Conservation (phyloP, 2,797 vertebrate genomes). For the Aeoliscus strigatus region DNA sequence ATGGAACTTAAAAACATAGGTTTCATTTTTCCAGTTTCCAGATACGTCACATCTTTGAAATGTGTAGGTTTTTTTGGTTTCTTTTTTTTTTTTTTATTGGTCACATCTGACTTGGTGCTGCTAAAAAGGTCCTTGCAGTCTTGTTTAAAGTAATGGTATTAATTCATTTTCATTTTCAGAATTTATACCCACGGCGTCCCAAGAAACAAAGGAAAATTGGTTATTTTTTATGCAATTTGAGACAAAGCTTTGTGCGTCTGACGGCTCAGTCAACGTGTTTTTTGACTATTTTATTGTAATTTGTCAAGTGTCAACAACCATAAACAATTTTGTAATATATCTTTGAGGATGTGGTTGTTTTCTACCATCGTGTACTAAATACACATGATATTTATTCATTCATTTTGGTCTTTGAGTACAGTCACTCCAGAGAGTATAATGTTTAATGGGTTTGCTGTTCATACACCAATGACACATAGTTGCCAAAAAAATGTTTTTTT, state of each 20-base stretch:
- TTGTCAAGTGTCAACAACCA: too few relatives aligned
- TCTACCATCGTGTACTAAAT: too few relatives aligned
- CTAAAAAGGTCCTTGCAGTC: slow-evolving; percentile 33
- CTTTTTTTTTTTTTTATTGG: slow-evolving; percentile 21
- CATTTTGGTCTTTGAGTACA: too few relatives aligned
- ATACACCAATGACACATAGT: background rate
- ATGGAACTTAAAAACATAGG: slow-evolving; percentile 6
- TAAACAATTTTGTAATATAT: too few relatives aligned
- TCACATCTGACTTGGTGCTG: slow-evolving; percentile 43
- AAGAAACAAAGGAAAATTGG: too few relatives aligned
- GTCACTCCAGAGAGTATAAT: too few relatives aligned
- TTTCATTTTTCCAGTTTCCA: slow-evolving; percentile 4
- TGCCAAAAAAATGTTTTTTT: background rate
- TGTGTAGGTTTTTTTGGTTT: slow-evolving; percentile 29
- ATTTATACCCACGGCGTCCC: background rate
- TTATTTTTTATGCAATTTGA: slow-evolving; percentile 6
- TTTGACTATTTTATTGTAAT: slow-evolving; percentile 3
- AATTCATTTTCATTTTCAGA: slow-evolving; percentile 16
- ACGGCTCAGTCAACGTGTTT: slow-evolving; percentile 20
- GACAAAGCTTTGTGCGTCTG: slow-evolving; percentile 25
- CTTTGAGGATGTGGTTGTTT: too few relatives aligned
- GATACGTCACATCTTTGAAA: slow-evolving; percentile 7
- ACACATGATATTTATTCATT: too few relatives aligned
- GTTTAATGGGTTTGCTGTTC: too few relatives aligned
- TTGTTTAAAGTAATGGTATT: slow-evolving; percentile 22